Evolutionary conservation across 2,888 invertebrate species (phyloP).

Genomic region (Dryococelus australis): DNA sequence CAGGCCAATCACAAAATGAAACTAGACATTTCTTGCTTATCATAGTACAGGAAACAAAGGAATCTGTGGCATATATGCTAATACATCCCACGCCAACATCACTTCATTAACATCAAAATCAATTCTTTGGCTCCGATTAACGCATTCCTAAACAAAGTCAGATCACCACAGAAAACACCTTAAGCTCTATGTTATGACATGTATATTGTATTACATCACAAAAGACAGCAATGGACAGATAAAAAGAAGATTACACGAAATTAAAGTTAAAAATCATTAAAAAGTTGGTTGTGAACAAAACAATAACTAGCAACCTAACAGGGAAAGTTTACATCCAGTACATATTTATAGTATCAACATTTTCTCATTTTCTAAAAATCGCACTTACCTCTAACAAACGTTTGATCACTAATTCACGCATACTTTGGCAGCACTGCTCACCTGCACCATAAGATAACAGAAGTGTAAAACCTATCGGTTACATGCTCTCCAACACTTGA

Average conservation of each 20-base stretch:
- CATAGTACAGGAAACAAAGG: background rate
- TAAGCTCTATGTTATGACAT: background rate
- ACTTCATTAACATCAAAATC: conserved; percentile 1
- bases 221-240: background rate
- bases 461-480: background rate
- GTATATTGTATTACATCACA: background rate
- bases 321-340: background rate
- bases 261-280: background rate
- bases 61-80: background rate
- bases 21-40: background rate
- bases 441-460: background rate
- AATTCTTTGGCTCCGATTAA: background rate
- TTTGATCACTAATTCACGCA: background rate
- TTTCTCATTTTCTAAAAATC: conserved; percentile 8
- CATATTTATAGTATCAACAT: background rate
- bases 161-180: background rate
- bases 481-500: no score
- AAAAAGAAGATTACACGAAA: background rate
- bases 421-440: background rate
- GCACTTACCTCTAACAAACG: background rate
- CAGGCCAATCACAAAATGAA: background rate
- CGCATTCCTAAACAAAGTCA: background rate
- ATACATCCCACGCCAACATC: background rate
- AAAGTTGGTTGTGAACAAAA: background rate
- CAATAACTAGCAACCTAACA: background rate